These are phyloP conservation scores for Turdus rufiventris DNA, from an alignment of 2,113 vertebrate genomes.

Conservation along the genomic window DNA sequence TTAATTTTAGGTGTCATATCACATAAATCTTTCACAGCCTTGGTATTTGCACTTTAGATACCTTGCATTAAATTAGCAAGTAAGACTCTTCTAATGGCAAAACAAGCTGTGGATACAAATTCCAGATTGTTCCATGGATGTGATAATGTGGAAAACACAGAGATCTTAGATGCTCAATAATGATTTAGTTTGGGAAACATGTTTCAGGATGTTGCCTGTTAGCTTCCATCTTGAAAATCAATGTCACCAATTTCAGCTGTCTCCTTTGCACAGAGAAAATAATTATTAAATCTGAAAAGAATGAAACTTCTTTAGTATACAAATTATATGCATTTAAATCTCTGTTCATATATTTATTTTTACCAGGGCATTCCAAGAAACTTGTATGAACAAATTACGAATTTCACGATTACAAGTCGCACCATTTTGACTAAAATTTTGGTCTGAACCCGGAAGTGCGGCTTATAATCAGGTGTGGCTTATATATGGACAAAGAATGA, in stretches of 20 bases:
- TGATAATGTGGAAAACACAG: fast-evolving
- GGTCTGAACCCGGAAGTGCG: too few relatives aligned
- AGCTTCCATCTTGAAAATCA: neutral
- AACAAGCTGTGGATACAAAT: neutral
- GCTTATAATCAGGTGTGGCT: too few relatives aligned
- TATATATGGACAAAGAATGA: too few relatives aligned
- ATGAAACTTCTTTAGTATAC: neutral
- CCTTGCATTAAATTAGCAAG: neutral
- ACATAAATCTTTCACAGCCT: neutral
- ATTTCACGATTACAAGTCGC: too few relatives aligned
- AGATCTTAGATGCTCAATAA: neutral
- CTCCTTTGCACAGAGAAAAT: neutral
- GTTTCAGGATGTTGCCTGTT: neutral
- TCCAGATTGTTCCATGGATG: neutral
- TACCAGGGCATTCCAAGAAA: neutral
- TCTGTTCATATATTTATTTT: neutral
- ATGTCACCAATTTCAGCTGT: neutral
- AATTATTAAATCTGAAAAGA: neutral
- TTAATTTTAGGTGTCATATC: neutral
- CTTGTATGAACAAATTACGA: neutral
- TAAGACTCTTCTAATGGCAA: neutral
- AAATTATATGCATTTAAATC: neutral
- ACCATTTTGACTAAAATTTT: too few relatives aligned
- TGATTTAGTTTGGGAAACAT: neutral
- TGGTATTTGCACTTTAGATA: neutral